A percentile compares a stretch with the other conserved stretches of the same genome.
These are phyloP conservation scores for Bubalus kerabau DNA, from an alignment of 2,113 vertebrate genomes.

Conservation along the genomic window DNA sequence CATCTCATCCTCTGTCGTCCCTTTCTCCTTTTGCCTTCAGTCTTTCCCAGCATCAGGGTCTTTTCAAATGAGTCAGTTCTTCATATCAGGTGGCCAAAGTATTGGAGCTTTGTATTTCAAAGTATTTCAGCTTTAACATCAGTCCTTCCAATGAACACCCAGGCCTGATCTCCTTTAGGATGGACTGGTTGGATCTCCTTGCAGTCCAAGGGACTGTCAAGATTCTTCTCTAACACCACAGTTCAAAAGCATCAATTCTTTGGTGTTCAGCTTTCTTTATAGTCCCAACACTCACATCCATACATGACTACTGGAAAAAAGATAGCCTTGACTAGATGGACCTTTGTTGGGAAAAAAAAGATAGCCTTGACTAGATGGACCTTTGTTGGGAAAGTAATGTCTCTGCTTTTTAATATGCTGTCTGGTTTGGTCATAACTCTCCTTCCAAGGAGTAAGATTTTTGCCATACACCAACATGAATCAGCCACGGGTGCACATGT, in stretches of 20 bases:
- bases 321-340: not conserved
- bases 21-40: not conserved
- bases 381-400: not conserved
- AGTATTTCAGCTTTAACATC: not conserved
- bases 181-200: not conserved
- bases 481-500: not conserved
- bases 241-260: not conserved
- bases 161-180: not conserved
- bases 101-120: not conserved
- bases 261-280: rapidly evolving
- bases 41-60: not conserved
- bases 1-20: not conserved
- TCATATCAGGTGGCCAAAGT: not conserved
- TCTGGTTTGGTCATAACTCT: not conserved
- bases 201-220: not conserved
- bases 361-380: not conserved
- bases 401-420: not conserved
- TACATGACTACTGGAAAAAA: not conserved
- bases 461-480: not conserved
- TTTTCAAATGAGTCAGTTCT: not conserved
- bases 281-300: not conserved
- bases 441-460: not conserved
- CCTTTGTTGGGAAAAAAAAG: not conserved
- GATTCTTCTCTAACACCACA: not conserved
- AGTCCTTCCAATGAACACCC: not conserved